Evolutionary conservation across 1,140 invertebrate species (phyloP).

Genomic region (Camponotus pennsylvanicus): DNA sequence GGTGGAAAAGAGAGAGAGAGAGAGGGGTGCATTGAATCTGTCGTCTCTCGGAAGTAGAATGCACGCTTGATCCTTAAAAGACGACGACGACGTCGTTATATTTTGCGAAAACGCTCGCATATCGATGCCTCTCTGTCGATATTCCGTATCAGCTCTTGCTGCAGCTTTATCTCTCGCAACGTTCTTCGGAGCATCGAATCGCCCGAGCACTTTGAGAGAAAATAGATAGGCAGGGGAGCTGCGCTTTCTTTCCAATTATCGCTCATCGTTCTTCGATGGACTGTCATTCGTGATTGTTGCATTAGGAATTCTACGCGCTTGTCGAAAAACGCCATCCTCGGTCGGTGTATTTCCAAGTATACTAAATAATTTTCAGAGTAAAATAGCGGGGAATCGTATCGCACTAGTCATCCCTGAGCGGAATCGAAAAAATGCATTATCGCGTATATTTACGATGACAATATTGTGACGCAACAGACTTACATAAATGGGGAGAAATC

Average conservation of each 20-base stretch:
- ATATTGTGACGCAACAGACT: slow-evolving; percentile 12
- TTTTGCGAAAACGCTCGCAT: slow-evolving; percentile 21
- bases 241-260: slow-evolving; percentile 5
- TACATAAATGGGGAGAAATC: neutral
- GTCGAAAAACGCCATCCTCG: neutral
- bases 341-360: neutral
- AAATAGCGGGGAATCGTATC: neutral
- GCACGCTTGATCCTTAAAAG: slow-evolving; percentile 11
- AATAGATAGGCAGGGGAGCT: neutral
- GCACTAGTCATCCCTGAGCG: neutral
- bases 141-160: slow-evolving; percentile 9
- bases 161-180: slow-evolving; percentile 16
- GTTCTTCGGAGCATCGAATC: slow-evolving; percentile 18
- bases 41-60: slow-evolving; percentile 21
- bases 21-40: slow-evolving; percentile 24
- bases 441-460: slow-evolving; percentile 31
- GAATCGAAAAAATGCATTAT: slow-evolving; percentile 40
- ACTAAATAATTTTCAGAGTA: slow-evolving; percentile 23
- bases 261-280: neutral
- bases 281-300: neutral
- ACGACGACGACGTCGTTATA: slow-evolving; percentile 21
- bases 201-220: neutral
- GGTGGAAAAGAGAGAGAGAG: neutral
- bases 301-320: no score
- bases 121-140: slow-evolving; percentile 22